Evolutionary conservation across 1,140 invertebrate genomes (phyloP), one percentile per base, ranked within the genome.

Genomic region (Catajapyx aquilonaris): DNA sequence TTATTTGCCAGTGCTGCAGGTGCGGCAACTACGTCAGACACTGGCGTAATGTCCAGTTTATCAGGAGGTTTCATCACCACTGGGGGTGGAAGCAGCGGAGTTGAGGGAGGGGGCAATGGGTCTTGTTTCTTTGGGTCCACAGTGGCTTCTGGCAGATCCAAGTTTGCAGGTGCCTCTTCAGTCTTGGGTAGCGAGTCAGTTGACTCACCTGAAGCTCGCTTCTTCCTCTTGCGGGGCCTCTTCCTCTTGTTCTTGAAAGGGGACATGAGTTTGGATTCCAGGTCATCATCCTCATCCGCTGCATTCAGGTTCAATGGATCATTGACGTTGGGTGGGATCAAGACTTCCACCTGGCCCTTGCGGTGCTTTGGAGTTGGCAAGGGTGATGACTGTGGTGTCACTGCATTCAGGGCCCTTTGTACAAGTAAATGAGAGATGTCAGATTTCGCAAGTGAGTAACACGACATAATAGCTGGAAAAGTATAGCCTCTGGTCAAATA

Each of bases 311-410:
- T 87, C 16, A 94, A 55, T 2, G 88, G 87, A 61, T 94, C 88
- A 45, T 75, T 68, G 40, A 87, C 85, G 57, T 94, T 88, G 20
- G 78, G 77, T 33, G 87, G 87, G 51, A 93, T 87, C 19, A 87
- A 79, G 1, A 93, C 84, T 56, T 88, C 79, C 37, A 91, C 74
- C 46, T 72, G 71, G 37, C 76, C 79, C 48, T 76, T 77, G 35
- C 79, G 71, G 36, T 81, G 70, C 31, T 74, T 71, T 22, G 85
- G 83, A 31, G 77, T 83, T n/a, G 83, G 81, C 25, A 87, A 52
- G 1, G 86, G 87, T 40, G 81, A 86, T 7, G 80, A 83, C 46
- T 81, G 72, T 34, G 84, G 83, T 5, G 86, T 90, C 1, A 77
- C 72, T 21, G 81, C 78, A 61, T 87, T 88, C 61, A 85, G n/a